Base-by-base conservation (phyloP, 2,888 invertebrate species). In the Ctenicera cuprea region DNA sequence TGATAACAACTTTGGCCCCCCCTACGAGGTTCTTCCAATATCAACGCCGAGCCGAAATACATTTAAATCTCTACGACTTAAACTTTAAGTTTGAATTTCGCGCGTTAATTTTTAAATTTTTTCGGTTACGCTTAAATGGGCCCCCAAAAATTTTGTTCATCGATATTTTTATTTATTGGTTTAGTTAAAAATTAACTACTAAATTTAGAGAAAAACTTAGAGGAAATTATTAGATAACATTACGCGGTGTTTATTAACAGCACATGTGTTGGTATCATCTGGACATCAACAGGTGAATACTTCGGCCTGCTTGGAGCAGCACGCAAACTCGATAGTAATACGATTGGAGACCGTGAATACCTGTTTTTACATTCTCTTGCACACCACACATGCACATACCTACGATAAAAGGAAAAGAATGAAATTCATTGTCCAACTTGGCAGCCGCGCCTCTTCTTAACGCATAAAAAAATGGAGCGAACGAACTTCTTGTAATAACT, bases 281-380 rank as follows among this genome's bases (percentile, higher is more conserved):
- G 64, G 41, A 30, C 68, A 61, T 64, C 69, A 65, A 61, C 73
- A 73, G 69, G 73, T 73, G 73, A 73, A 65, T 61, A 69, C 69
- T 50, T 65, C 54, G 54, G 66, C 64, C 57, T 20, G 64, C 48
- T 54, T 43, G 26, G 45, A 52, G 61, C 64, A 61, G 33, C 41
- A 66, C 71, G 68, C 71, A 71, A 71, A 66, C 71, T 74, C 74
- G 71, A 67, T 74, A 68, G 72, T 76, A 75, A 71, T 74, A 62
- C 71, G 74, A 70, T 74, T 77, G 76, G 75, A 77, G 79, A 77
- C 77, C 79, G 74, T 73, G 77, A 81, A 82, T 83, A 83, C 83
- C 81, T 82, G 82, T 83, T 82, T 81, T 81, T 80, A 81, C 81
- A 77, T 79, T 80, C 80, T 80, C 81, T 71, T 74, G 73, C 75